Percentiles rank a stretch among this genome's conserved stretches.
These are phyloP conservation scores for Drepanosiphum platanoidis DNA, from an alignment of 2,888 invertebrate genomes.

Conservation along the genomic window DNA sequence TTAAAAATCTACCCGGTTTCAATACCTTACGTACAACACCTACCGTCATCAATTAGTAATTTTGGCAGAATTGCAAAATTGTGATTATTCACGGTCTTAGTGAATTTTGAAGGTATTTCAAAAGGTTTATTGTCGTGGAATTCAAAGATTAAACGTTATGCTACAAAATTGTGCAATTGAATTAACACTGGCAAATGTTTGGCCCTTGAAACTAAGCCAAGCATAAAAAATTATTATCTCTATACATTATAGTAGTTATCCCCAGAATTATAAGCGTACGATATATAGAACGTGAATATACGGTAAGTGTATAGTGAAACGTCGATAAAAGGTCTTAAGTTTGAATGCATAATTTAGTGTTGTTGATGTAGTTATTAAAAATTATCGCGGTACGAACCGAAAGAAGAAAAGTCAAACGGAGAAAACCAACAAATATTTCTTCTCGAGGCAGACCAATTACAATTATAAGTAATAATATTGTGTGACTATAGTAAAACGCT, in stretches of 20 bases:
- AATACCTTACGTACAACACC: not conserved
- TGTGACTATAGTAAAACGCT: too few relatives aligned
- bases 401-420: too few relatives aligned
- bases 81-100: slow-evolving; percentile 20
- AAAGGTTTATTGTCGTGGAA: slow-evolving; percentile 13
- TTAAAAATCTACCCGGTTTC: not conserved
- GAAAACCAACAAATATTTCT: too few relatives aligned
- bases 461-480: too few relatives aligned
- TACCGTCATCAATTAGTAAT: slow-evolving; percentile 8
- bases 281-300: not conserved
- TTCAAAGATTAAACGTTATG: not conserved
- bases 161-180: slow-evolving; percentile 24
- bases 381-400: not conserved
- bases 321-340: not conserved
- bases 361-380: not conserved
- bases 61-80: slow-evolving; percentile 20
- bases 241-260: not conserved
- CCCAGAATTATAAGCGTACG: not conserved
- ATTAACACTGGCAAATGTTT: slow-evolving; percentile 26
- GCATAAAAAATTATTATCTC: not conserved
- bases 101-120: slow-evolving; percentile 28
- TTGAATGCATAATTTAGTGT: not conserved
- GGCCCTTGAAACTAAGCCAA: slow-evolving; percentile 6
- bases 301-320: not conserved
- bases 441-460: too few relatives aligned